Evolutionary conservation across 1,140 invertebrate species (phyloP), one percentile per base, ranked within the genome.

Genomic region (Trypoxylus dichotomus): DNA sequence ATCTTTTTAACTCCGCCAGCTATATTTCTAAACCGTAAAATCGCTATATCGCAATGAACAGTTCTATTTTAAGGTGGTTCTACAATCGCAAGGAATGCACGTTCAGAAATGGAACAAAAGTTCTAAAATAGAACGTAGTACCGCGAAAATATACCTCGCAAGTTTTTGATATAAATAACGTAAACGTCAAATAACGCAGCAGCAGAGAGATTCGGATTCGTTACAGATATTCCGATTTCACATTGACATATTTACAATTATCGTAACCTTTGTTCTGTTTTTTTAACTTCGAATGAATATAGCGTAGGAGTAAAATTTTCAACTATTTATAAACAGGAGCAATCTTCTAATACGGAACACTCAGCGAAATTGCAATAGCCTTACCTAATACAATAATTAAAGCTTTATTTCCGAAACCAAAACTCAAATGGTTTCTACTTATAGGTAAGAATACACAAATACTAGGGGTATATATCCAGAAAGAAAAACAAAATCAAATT

Each of bases 31-130:
- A 29, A 25, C 60, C 21, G 25, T 15, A 68, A 68, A 24, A 68
- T 68, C 60, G 27, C 24, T 68, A 68, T 24, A 68, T 8, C 21
- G 27, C 21, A 68, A 27, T 68, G 60, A 68, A 68, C 60, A 29
- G 24, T 24, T 68, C 60, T 68, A 68, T 68, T 68, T 68, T 68
- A 15, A 68, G 60, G 13, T 15, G 15, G 60, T 68, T 68, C 60
- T 68, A 68, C 27, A 68, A 68, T 68, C 60, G 60, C 60, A 24
- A 68, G 60, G 60, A 68, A 68, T 68, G 60, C 60, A 68, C 60
- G 60, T 68, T 68, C 60, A 68, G 60, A 68, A 68, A 68, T 68
- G 60, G 60, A 68, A 68, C 60, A 68, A 68, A 68, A 68, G 60
- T 68, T 24, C 60, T 68, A 68, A 68, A 68, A 68, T 68, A 68